These are phyloP conservation scores for Taurulus bubalis DNA, from an alignment of 2,113 vertebrate species.

Conservation along the genomic window DNA sequence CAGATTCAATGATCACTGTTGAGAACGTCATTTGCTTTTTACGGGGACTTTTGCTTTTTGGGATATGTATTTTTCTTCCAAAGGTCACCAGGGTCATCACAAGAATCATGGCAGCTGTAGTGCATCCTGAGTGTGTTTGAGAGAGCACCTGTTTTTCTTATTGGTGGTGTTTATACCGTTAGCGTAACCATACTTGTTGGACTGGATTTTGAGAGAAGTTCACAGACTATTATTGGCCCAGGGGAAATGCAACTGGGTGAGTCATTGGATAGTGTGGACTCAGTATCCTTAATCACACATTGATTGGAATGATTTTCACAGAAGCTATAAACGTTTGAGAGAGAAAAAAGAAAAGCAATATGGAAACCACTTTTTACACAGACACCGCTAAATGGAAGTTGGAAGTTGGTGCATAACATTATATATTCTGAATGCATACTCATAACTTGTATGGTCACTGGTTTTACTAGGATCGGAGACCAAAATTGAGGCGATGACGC, in stretches of 20 bases:
- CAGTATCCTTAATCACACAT: constrained; percentile 38
- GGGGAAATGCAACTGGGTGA: constrained; percentile 59
- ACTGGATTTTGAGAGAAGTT: constrained; percentile 43
- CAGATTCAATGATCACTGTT: constrained; percentile 39
- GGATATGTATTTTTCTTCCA: constrained; percentile 41
- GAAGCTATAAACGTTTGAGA: constrained; percentile 40
- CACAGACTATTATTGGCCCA: constrained; percentile 64
- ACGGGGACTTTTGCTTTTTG: constrained; percentile 46
- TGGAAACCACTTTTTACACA: constrained; percentile 8
- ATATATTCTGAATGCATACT: constrained; percentile 12
- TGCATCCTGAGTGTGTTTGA: constrained; percentile 48
- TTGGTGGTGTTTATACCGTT: constrained; percentile 62
- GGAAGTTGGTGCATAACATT: constrained; percentile 5
- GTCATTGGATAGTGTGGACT: constrained; percentile 63
- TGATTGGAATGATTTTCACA: constrained; percentile 66
- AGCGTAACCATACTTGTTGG: constrained; percentile 62
- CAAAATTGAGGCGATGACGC: constrained; percentile 44
- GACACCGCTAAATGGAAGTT: constrained; percentile 20
- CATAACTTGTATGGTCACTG: background rate
- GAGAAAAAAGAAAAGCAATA: constrained; percentile 42
- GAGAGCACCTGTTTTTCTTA: constrained; percentile 69
- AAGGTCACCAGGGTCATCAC: constrained; percentile 36
- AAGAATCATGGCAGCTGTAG: constrained; percentile 28
- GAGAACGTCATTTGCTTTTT: constrained; percentile 28
- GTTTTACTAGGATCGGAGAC: constrained; percentile 38